Evolutionary conservation across 2,797 vertebrate genomes (phyloP).

Genomic region (Tiaroga cobitis): DNA sequence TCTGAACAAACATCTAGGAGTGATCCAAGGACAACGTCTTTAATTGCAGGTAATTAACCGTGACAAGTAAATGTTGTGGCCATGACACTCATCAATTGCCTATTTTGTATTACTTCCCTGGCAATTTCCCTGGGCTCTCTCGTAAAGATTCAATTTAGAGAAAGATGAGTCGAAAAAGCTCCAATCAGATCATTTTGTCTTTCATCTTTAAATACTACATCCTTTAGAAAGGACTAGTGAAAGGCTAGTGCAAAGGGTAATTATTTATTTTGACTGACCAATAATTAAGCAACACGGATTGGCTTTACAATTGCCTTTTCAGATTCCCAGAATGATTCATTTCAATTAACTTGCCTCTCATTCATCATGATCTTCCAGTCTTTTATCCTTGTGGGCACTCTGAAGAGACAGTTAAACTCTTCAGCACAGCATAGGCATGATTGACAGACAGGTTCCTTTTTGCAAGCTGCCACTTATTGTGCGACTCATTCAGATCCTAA

Average conservation of each 20-base stretch:
- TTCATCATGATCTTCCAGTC: slow-evolving; percentile 12
- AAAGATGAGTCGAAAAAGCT: not conserved
- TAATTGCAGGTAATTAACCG: not conserved
- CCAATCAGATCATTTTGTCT: not conserved
- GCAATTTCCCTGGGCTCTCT: not conserved
- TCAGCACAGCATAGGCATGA: not conserved
- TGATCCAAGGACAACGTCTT: not conserved
- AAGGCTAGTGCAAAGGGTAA: not conserved
- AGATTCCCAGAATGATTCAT: slow-evolving; percentile 15
- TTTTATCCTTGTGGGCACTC: not conserved
- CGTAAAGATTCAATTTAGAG: not conserved
- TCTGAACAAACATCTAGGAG: not conserved
- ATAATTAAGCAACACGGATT: slow-evolving; percentile 11
- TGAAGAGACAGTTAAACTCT: slow-evolving; percentile 9
- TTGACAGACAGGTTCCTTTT: slow-evolving; percentile 2
- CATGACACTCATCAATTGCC: not conserved
- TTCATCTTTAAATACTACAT: not conserved
- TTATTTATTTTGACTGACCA: slow-evolving; percentile 2
- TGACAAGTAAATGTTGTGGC: not conserved
- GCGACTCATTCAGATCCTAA: not conserved
- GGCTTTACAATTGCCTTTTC: slow-evolving; percentile 9
- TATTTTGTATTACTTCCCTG: not conserved
- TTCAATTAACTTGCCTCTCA: not conserved
- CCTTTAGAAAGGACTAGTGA: not conserved
- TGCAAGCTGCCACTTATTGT: not conserved